Base-by-base conservation (phyloP, 2,113 vertebrate genomes). In the Suricata suricatta region DNA sequence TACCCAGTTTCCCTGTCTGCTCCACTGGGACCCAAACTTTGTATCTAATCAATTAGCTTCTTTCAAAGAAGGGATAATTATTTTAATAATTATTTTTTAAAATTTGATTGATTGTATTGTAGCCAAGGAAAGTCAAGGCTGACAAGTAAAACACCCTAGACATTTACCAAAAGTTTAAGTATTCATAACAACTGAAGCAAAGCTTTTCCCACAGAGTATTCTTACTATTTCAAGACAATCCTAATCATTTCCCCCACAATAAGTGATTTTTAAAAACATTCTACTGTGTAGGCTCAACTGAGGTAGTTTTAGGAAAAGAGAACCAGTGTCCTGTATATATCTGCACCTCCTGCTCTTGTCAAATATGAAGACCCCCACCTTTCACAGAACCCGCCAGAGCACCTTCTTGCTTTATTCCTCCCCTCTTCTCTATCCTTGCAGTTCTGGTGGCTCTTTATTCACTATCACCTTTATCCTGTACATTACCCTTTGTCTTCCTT, bases 321-420 rank as follows among this genome's bases (percentile, higher is more conserved):
- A 52, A 25, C 7, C 4, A 19, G 1, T 16, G 5, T 15, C 29
- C 44, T 41, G 3, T 0, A 1, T 27, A 8, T 21, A 54, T 29
- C 31, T 11, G 6, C 2, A 3, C 35, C 5, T 33, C 12, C 60
- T 25, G 1, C 15, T 63, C n/a, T 41, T 33, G 31, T 64, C 38
- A 92, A 52, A 60, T 21, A 72, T 16, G 13, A 17, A 47, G 27
- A 14, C 47, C 23, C 5, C 35, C 1, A 38, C 13, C 41, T 8
- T 13, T 3, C 54, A 31, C 63, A 50, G 7, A 80, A 33, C 68
- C 29, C 44, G 17, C 6, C 31, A 25, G 21, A 23, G 35, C 1
- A 1, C 17, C 16, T 25, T 16, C 33, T 31, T 12, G 9, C 25
- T 27, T 29, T 11, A 77, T 23, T n/a, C 23, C 47, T 3, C 2